Evolutionary conservation across 2,113 vertebrate species (phyloP), one percentile per base, ranked within the genome.

Genomic region (Lasiurus borealis): DNA sequence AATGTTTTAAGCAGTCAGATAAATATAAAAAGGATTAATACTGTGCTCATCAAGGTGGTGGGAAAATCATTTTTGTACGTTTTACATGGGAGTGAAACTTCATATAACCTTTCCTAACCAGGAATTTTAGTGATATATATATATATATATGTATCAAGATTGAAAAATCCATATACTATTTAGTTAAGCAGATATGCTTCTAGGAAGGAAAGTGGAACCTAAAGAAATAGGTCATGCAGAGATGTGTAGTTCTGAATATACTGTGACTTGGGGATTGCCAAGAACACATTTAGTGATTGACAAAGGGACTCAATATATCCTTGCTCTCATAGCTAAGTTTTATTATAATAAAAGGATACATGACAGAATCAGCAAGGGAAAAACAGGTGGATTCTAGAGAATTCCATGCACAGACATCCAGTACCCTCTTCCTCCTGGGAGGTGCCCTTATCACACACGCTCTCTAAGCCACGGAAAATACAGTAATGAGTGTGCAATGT

Each of bases 1-100:
- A 62, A 8, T 62, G 9, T 90, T 85, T 36, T 46, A 76, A 75
- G 9, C 46, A 57, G 3, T 83, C 16, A 27, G 16, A 36, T 25
- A 82, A 59, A 88, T 46, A 75, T 46, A 66, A 76, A 95, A 83
- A 76, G 62, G 68, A 50, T 81, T 77, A 83, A 76, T 76, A 46
- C 8, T 92, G 29, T 76, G 29, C 48, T 78, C 34, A 62, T 69
- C n/a, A 72, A 64, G 23, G 18, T 57, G 71, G 5, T 81, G 1
- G 15, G 64, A 23, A 48, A 73, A 62, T 89, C 54, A 15, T 83
- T 36, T 36, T 84, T 87, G n/a, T 76, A 10, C 21, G 44, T 92
- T 92, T 91, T 83, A 82, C 23, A 18, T 69, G 29, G 29, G 21
- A 27, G 5, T 84, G 66, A 34, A 76, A 72, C 48, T 77, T 71